Evolutionary conservation across 1,140 invertebrate genomes (phyloP).

Genomic region (Drosophila repleta): DNA sequence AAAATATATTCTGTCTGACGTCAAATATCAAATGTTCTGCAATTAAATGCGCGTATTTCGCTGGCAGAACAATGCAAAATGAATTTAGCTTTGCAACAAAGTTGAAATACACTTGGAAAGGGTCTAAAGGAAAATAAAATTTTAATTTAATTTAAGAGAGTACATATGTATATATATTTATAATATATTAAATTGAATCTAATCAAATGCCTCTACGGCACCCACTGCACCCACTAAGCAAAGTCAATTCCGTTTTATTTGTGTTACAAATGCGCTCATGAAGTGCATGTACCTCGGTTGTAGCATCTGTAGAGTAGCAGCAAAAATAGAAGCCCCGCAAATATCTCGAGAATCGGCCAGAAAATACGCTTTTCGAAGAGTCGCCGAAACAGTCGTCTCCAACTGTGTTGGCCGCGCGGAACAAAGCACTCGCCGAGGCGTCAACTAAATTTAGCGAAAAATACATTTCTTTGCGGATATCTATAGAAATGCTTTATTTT

Average conservation of each 20-base stretch:
- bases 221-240: background rate
- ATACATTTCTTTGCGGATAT: conserved; percentile 26
- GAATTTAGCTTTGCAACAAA: background rate
- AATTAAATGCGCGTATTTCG: conserved; percentile 53
- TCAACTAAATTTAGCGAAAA: conserved; percentile 54
- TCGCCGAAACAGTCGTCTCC: conserved; percentile 59
- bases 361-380: conserved; percentile 68
- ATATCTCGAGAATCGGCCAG: conserved; percentile 50
- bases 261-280: background rate
- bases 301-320: conserved; percentile 23
- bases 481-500: conserved; percentile 2
- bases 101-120: conserved; percentile 5
- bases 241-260: background rate
- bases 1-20: conserved; percentile 44
- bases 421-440: conserved; percentile 47
- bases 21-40: conserved; percentile 53
- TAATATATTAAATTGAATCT: too few relatives aligned
- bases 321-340: conserved; percentile 55
- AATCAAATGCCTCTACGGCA: too few relatives aligned
- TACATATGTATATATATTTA: background rate
- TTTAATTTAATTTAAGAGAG: background rate
- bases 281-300: background rate
- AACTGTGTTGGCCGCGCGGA: conserved; percentile 54
- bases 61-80: conserved; percentile 45
- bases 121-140: background rate